Conservation (phyloP, 2,888 invertebrate genomes). For the Cheilosia pagana region DNA sequence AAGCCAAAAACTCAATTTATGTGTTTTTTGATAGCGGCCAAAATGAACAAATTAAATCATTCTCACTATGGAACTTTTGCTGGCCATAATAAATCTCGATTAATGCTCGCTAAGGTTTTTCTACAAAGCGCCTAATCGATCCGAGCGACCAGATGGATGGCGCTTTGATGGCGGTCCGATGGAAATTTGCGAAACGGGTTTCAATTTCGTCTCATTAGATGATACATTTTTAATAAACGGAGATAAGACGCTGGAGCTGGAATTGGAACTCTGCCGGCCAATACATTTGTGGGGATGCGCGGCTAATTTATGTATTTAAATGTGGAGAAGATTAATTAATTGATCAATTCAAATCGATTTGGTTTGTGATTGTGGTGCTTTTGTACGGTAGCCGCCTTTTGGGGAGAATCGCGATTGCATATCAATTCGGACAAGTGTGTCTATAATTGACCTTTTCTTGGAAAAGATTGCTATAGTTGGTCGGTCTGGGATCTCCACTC, state of each 20-base stretch:
- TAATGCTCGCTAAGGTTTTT: conserved; percentile 55
- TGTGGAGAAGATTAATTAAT: conserved; percentile 49
- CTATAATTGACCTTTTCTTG: conserved; percentile 39
- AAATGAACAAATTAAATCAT: conserved; percentile 60
- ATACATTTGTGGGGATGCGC: conserved; percentile 15
- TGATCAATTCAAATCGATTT: conserved; percentile 53
- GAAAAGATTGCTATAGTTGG: conserved; percentile 9
- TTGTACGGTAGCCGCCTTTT: conserved; percentile 50
- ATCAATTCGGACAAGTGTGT: conserved; percentile 32
- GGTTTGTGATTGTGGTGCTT: conserved; percentile 39
- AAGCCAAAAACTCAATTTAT: conserved; percentile 56
- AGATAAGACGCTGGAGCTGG: conserved; percentile 27
- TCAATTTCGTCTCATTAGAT: conserved; percentile 58
- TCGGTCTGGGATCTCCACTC: neutral
- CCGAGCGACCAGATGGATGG: conserved; percentile 46
- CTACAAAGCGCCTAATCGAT: conserved; percentile 59
- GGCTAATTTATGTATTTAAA: conserved; percentile 63
- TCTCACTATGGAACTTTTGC: conserved; percentile 46
- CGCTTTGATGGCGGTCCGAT: conserved; percentile 46
- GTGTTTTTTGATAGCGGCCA: conserved; percentile 52
- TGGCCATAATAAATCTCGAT: conserved; percentile 44
- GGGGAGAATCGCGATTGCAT: conserved; percentile 44
- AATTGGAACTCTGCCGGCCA: no score
- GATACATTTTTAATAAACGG: conserved; percentile 59
- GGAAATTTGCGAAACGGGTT: conserved; percentile 66